Percentiles rank a stretch among this genome's conserved stretches.
These are phyloP conservation scores for Platycercus adscitus DNA, from an alignment of 2,113 vertebrate species.

Conservation along the genomic window DNA sequence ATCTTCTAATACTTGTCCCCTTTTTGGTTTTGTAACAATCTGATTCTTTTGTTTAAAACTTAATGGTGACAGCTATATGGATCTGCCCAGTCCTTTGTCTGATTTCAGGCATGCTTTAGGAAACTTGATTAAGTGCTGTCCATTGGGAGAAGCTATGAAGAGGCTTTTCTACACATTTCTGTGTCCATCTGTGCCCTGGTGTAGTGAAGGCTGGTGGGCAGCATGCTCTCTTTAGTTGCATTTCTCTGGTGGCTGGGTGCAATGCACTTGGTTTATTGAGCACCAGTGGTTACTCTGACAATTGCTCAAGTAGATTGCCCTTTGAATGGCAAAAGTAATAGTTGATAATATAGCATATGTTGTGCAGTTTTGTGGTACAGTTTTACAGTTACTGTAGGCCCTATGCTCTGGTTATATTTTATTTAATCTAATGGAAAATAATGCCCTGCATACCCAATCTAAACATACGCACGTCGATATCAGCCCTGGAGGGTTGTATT, in stretches of 20 bases:
- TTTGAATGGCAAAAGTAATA: neutral
- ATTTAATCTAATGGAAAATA: neutral
- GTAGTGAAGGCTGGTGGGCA: neutral
- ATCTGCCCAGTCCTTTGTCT: neutral
- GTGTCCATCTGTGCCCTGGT: neutral
- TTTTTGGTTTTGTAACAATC: neutral
- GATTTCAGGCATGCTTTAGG: neutral
- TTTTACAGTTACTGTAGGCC: neutral
- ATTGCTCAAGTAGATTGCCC: too few species aligned
- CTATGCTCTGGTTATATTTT: neutral
- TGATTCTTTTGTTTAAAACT: neutral
- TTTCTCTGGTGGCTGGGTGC: neutral
- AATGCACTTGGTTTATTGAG: neutral
- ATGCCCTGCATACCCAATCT: neutral
- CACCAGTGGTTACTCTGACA: neutral
- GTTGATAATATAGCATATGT: neutral
- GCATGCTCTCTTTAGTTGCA: neutral
- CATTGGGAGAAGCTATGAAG: rapidly evolving
- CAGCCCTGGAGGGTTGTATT: neutral
- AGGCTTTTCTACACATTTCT: neutral
- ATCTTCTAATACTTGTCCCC: neutral
- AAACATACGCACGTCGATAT: rapidly evolving
- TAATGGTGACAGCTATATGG: neutral
- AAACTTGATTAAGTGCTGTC: neutral
- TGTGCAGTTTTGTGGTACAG: neutral